Percentiles rank a stretch among this genome's conserved stretches.
phyloP scores from a whole-genome alignment of 2,888 invertebrate genomes.

The Apamea epomidion region DNA sequence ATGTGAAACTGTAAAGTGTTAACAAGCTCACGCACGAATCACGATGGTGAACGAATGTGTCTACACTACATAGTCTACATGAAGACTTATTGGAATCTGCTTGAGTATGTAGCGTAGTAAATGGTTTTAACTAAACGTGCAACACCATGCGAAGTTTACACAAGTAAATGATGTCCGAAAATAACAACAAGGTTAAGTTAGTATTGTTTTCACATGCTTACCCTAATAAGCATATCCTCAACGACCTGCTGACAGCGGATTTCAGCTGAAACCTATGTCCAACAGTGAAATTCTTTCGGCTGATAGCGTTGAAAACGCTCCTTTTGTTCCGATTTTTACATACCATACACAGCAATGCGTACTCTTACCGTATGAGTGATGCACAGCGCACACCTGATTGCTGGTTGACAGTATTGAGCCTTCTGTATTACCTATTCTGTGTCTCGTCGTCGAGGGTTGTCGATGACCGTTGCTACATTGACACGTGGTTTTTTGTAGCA shows the following conservation, averaged over 20 bases:
- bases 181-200: not conserved
- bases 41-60: not conserved
- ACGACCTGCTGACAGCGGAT: not conserved
- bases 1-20: not conserved
- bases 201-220: not conserved
- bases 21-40: not conserved
- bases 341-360: no score
- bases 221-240: not conserved
- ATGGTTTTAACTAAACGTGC: not conserved
- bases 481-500: conserved; percentile 61
- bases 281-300: no score
- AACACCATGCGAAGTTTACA: not conserved
- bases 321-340: no score
- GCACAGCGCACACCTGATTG: not conserved
- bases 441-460: conserved; percentile 39
- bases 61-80: no score
- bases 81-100: not conserved
- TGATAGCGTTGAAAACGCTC: no score
- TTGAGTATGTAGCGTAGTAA: not conserved
- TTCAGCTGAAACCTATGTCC: no score
- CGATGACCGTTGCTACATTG: conserved; percentile 47
- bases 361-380: no score
- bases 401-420: not conserved
- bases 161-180: not conserved
- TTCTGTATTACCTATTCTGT: conserved; percentile 45